Evolutionary conservation across 2,888 invertebrate genomes (phyloP).

Genomic region (Oscheius sp.): DNA sequence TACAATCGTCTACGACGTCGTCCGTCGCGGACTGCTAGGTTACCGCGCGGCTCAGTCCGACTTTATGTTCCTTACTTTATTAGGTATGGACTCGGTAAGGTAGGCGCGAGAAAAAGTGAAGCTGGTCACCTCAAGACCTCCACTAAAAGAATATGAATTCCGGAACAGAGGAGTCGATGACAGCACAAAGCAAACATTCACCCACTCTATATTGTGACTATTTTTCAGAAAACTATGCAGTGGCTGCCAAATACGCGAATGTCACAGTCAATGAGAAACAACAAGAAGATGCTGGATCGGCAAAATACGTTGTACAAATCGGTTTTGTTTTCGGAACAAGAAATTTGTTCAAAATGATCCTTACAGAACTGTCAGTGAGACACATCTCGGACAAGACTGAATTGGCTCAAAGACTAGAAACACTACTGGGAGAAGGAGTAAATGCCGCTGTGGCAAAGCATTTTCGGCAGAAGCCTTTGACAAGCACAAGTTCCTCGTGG

Average conservation of each 20-base stretch:
- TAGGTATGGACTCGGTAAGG: constrained; percentile 1
- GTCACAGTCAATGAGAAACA: background rate
- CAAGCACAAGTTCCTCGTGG: constrained; percentile 3
- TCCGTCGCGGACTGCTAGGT: constrained; percentile 7
- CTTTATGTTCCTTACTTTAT: background rate
- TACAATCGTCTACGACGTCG: constrained; percentile 27
- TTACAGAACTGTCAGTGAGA: constrained; percentile 14
- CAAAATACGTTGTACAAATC: constrained; percentile 19
- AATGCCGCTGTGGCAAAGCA: constrained; percentile 29
- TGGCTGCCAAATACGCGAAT: background rate
- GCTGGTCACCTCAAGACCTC: background rate
- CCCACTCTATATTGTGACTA: constrained; percentile 11
- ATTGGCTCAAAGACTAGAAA: background rate
- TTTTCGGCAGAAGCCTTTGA: constrained; percentile 13
- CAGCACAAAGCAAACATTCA: constrained; percentile 29
- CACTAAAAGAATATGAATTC: constrained; percentile 28
- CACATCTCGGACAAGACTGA: constrained; percentile 3
- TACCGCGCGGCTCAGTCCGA: background rate
- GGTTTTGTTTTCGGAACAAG: constrained; percentile 2
- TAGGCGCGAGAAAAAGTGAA: background rate
- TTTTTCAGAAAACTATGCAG: constrained; percentile 6
- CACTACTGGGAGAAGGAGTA: constrained; percentile 13
- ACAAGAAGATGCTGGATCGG: background rate
- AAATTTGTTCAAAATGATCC: background rate
- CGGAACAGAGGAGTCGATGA: constrained; percentile 32